These are phyloP conservation scores for Dasyurus viverrinus DNA, from an alignment of 2,113 vertebrate genomes.

Conservation along the genomic window DNA sequence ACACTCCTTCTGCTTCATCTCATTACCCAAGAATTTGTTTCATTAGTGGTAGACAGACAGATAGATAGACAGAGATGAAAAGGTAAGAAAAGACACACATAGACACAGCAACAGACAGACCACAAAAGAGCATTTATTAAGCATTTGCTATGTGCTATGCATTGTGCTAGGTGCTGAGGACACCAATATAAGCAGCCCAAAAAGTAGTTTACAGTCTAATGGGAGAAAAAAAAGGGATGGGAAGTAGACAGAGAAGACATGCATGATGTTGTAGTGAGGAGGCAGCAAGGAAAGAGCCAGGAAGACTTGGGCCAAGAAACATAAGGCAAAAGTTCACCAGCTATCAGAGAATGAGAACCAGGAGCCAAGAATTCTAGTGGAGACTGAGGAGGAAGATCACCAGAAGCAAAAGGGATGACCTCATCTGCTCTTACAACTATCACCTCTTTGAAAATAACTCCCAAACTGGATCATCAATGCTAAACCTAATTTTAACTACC, in stretches of 20 bases:
- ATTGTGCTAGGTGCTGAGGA: no score
- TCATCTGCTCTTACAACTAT: background rate
- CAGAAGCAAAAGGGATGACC: background rate
- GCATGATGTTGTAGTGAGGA: background rate
- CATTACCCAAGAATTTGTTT: background rate
- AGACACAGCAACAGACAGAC: background rate
- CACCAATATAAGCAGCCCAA: background rate
- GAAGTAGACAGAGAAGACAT: background rate
- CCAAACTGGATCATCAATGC: background rate
- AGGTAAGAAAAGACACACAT: background rate
- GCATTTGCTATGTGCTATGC: background rate
- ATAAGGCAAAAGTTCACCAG: background rate
- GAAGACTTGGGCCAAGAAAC: background rate
- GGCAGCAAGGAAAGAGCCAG: background rate
- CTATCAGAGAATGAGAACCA: background rate
- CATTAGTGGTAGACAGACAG: background rate
- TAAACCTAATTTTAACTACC: background rate
- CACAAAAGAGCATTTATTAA: background rate
- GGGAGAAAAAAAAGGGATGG: background rate
- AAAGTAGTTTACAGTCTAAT: background rate
- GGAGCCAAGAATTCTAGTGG: background rate
- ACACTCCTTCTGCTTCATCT: background rate
- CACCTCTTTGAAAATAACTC: background rate
- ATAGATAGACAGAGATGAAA: background rate
- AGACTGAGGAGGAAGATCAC: background rate